Conservation (phyloP, 2,888 invertebrate species). For the Chirona hameri region DNA sequence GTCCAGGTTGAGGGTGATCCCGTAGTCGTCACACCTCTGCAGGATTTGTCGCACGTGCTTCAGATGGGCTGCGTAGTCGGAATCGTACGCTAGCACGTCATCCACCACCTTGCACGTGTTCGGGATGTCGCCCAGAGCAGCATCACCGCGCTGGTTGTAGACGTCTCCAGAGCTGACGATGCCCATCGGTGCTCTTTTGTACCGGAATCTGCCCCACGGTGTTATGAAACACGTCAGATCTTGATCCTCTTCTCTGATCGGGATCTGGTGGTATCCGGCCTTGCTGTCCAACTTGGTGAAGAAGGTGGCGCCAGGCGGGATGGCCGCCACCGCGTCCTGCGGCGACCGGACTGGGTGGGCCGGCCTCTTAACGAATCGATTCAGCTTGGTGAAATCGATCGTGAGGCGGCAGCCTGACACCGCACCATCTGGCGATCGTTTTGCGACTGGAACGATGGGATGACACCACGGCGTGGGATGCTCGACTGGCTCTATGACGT, state of each 20-base stretch:
- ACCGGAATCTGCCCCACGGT: neutral
- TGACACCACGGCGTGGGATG: neutral
- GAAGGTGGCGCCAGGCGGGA: neutral
- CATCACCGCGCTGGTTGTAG: conserved; percentile 1
- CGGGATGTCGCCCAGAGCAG: neutral
- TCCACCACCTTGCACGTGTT: neutral
- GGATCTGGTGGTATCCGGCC: conserved; percentile 29
- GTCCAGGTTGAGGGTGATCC: neutral
- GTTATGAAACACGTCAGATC: conserved; percentile 28
- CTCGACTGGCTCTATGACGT: conserved; percentile 6
- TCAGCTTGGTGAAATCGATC: conserved; percentile 29
- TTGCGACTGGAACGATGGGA: neutral
- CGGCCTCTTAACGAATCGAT: neutral
- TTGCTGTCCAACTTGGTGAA: conserved; percentile 30
- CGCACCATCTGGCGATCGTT: neutral
- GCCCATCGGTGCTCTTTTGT: neutral
- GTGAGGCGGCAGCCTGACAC: neutral
- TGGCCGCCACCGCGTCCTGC: neutral
- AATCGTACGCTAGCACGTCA: neutral
- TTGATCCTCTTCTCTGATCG: conserved; percentile 1
- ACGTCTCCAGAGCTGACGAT: neutral
- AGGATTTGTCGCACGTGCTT: neutral
- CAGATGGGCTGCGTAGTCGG: neutral
- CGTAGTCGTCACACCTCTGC: neutral
- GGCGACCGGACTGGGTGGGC: neutral